Evolutionary conservation across 2,888 invertebrate species (phyloP), one percentile per base, ranked within the genome.

Genomic region (Ophion ventricosus): DNA sequence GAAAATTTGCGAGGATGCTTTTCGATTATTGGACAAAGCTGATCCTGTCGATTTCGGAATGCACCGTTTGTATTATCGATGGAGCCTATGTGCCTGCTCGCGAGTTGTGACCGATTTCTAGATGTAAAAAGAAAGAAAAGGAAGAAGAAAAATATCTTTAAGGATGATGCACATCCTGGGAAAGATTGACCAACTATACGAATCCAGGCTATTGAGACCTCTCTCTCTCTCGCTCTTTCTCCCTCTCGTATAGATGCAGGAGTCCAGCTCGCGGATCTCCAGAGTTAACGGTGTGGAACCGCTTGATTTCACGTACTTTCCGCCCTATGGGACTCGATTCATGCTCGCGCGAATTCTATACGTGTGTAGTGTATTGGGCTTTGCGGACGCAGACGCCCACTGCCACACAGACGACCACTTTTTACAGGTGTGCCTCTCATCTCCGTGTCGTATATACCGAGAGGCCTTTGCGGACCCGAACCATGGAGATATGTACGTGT

Each of bases 241-340:
- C 25, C 29, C 73, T 63, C 73, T 73, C 43, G 29, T 14, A 54
- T 35, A 56, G 61, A 77, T 69, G 61, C 66, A 54, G 66, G 56
- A 75, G 75, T 72, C 64, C 54, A 69, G 72, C 64, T 54, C 49
- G 40, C 29, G 78, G 26, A 78, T 70, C 72, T 79, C 72, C 4
- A 40, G 63, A 64, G 78, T 40, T 29, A 61, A 56, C 61, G 72
- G 64, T 59, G 81, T 69, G 77, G 84, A 69, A 77, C 81, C 57
- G 74, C 80, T 81, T 81, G 80, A 84, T 84, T 84, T 84, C 77
- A 77, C 80, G 80, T 73, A 84, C 84, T 74, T 80, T 81, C 80
- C 81, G 70, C 81, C 84, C 84, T 78, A 74, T 81, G 80, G 81
- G 84, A 84, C 77, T 78, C 77, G 84, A 77, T 77, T 73, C 77